Percentiles rank a stretch among this genome's conserved stretches.
phyloP scores from a whole-genome alignment of 2,888 invertebrate species.

The Dendrolimus houi region DNA sequence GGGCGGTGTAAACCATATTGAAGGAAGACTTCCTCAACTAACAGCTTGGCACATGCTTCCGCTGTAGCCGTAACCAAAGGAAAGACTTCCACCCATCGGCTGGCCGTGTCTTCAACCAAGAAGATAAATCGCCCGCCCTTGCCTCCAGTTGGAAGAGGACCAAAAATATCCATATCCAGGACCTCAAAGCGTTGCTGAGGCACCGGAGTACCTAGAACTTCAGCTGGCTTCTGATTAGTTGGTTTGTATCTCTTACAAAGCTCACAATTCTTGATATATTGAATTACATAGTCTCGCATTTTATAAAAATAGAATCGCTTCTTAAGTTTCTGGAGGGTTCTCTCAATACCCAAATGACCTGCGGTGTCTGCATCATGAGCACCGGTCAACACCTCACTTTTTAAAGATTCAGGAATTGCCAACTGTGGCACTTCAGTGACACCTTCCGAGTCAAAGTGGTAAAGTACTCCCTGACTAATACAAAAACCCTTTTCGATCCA shows the following conservation, averaged over 20 bases:
- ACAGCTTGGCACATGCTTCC: conserved; percentile 9
- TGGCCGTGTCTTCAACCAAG: conserved; percentile 14
- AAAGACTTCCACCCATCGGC: conserved; percentile 16
- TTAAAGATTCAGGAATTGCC: neutral
- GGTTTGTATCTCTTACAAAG: too few relatives aligned
- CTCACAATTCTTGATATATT: neutral
- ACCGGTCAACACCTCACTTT: neutral
- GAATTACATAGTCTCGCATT: neutral
- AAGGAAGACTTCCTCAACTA: conserved; percentile 16
- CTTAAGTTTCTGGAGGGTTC: neutral
- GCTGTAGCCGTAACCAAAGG: conserved; percentile 7
- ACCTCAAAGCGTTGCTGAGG: neutral
- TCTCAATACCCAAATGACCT: neutral
- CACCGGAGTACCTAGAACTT: neutral
- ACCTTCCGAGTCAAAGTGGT: neutral
- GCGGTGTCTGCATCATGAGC: neutral
- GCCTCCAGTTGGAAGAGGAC: neutral
- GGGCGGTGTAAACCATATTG: conserved; percentile 16
- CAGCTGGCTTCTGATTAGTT: neutral
- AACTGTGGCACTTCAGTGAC: neutral
- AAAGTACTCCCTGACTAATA: neutral
- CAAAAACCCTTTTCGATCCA: neutral
- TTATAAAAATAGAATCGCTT: neutral
- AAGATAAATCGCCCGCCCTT: conserved; percentile 11
- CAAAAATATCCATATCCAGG: neutral